Percentiles rank a stretch among this genome's conserved stretches.
phyloP scores from a whole-genome alignment of 1,140 invertebrate species.

The Drosophila truncata region DNA sequence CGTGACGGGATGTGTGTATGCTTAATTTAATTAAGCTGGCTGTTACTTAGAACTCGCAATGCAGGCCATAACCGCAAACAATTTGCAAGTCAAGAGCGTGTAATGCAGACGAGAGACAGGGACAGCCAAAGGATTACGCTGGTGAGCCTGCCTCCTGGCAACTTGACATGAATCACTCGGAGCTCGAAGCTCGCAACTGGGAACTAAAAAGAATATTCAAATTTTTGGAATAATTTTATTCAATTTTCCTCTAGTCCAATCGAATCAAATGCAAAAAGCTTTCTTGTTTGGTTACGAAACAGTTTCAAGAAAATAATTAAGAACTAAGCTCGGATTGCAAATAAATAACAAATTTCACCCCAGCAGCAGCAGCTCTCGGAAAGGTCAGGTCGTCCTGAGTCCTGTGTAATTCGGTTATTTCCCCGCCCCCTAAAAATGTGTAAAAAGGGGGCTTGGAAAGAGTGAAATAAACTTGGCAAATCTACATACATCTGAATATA shows the following conservation, averaged over 20 bases:
- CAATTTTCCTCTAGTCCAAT: constrained; percentile 29
- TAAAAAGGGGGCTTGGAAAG: neutral
- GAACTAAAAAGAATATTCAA: constrained; percentile 27
- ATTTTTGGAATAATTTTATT: constrained; percentile 33
- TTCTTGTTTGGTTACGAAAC: constrained; percentile 26
- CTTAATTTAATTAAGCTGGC: constrained; percentile 78
- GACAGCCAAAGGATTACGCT: constrained; percentile 21
- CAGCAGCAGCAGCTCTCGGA: constrained; percentile 1
- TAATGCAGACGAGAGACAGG: constrained; percentile 36
- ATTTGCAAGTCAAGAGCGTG: constrained; percentile 75
- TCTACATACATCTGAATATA: constrained; percentile 65
- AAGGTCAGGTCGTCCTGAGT: constrained; percentile 46
- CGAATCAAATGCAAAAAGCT: constrained; percentile 43
- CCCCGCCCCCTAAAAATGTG: constrained; percentile 8
- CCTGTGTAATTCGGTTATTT: constrained; percentile 53
- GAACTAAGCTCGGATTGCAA: constrained; percentile 44
- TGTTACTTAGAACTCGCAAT: constrained; percentile 72
- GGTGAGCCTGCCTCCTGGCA: constrained; percentile 13
- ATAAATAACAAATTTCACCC: constrained; percentile 65
- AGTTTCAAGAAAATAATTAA: constrained; percentile 64
- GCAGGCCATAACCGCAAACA: constrained; percentile 65
- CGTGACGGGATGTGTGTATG: constrained; percentile 38
- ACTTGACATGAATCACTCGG: constrained; percentile 39
- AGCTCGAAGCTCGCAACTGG: constrained; percentile 4
- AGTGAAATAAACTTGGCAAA: constrained; percentile 36